These are phyloP conservation scores for Drosophila elegans DNA, from an alignment of 1,140 invertebrate species.

Conservation along the genomic window DNA sequence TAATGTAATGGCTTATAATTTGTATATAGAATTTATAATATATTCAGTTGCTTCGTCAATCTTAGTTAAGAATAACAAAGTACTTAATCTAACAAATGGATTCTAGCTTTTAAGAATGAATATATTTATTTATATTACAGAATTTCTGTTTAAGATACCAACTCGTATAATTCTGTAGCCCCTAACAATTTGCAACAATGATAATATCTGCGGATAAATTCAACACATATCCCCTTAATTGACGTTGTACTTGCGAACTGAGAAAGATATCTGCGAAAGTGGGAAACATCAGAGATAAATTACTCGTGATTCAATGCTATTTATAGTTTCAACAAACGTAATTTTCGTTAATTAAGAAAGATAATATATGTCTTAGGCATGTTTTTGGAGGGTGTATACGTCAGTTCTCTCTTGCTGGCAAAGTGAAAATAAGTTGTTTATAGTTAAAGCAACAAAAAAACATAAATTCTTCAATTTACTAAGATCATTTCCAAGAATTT, in stretches of 20 bases:
- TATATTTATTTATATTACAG: background rate
- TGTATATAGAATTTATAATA: constrained; percentile 1
- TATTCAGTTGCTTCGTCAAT: background rate
- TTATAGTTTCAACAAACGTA: constrained; percentile 16
- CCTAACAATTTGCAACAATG: constrained; percentile 6
- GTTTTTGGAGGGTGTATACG: constrained; percentile 1
- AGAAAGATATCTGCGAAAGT: constrained; percentile 14
- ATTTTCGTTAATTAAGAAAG: constrained; percentile 8
- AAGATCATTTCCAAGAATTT: background rate
- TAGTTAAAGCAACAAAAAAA: background rate
- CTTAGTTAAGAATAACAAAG: constrained; percentile 13
- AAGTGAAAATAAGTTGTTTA: background rate
- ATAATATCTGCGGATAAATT: no score
- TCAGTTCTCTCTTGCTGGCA: background rate
- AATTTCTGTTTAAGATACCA: background rate
- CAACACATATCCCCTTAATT: background rate
- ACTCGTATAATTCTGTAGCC: background rate
- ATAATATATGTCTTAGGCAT: constrained; percentile 5
- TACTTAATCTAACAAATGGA: background rate
- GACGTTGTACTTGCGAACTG: background rate
- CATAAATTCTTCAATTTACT: background rate
- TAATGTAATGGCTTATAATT: constrained; percentile 17
- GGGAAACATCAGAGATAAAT: background rate
- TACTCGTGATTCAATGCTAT: constrained; percentile 9
- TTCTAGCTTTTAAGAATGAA: background rate